Evolutionary conservation across 2,888 invertebrate species (phyloP).

Genomic region (Cyclophora albipunctata): DNA sequence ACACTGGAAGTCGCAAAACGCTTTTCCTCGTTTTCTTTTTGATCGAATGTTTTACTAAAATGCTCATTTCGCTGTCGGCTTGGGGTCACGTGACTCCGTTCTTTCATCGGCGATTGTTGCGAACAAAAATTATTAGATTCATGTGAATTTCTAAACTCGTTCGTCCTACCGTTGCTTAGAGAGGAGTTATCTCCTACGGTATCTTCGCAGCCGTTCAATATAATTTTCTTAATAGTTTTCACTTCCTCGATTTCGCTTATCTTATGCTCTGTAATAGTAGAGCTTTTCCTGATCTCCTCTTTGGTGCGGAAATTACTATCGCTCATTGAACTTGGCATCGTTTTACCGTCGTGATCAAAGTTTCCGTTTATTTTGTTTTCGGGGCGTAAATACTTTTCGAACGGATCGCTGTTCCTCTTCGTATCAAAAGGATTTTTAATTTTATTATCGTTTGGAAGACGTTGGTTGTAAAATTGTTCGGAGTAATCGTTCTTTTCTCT

Average conservation of each 20-base stretch:
- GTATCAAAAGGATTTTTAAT: slow-evolving; percentile 55
- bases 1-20: slow-evolving; percentile 21
- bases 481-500: slow-evolving; percentile 32
- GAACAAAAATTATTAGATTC: slow-evolving; percentile 14
- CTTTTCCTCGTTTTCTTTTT: slow-evolving; percentile 26
- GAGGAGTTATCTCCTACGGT: slow-evolving; percentile 17
- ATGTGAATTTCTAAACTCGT: slow-evolving; percentile 10
- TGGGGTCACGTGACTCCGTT: slow-evolving; percentile 28
- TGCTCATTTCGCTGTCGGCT: slow-evolving; percentile 28
- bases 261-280: slow-evolving; percentile 59
- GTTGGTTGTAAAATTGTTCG: slow-evolving; percentile 32
- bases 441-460: slow-evolving; percentile 35
- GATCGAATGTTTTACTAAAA: slow-evolving; percentile 28
- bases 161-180: slow-evolving; percentile 13
- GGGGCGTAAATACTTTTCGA: slow-evolving; percentile 50
- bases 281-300: slow-evolving; percentile 53
- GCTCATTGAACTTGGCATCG: slow-evolving; percentile 50
- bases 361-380: slow-evolving; percentile 41
- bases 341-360: slow-evolving; percentile 33
- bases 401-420: slow-evolving; percentile 51
- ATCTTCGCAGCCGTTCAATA: slow-evolving; percentile 52
- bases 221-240: slow-evolving; percentile 64
- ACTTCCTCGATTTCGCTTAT: slow-evolving; percentile 65
- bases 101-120: slow-evolving; percentile 25
- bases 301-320: slow-evolving; percentile 51